Conservation (phyloP, 2,113 vertebrate genomes). For the Gadus chalcogrammus region DNA sequence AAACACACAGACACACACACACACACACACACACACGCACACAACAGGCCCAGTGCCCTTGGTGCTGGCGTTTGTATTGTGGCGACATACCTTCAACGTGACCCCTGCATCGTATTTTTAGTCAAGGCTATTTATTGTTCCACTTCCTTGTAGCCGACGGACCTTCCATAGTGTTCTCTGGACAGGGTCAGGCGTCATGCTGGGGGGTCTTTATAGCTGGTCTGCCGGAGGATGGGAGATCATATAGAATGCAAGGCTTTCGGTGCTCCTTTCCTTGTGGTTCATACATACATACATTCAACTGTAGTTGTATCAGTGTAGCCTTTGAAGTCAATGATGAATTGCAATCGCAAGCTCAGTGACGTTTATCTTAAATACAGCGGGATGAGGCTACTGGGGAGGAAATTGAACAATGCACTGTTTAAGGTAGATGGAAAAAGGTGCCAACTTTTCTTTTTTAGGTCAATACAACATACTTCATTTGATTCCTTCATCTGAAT, state of each 20-base stretch:
- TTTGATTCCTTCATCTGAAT: too few relatives aligned
- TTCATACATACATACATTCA: not conserved
- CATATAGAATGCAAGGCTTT: not conserved
- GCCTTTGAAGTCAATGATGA: too few relatives aligned
- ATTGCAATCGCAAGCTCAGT: too few relatives aligned
- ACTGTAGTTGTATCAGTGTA: too few relatives aligned
- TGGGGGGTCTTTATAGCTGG: conserved; percentile 41
- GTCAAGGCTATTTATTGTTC: conserved; percentile 47
- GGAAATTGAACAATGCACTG: too few relatives aligned
- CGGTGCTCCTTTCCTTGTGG: too few relatives aligned
- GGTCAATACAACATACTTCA: too few relatives aligned
- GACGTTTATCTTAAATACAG: too few relatives aligned
- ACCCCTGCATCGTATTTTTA: conserved; percentile 57
- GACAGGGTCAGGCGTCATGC: conserved; percentile 55
- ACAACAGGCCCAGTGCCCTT: conserved; percentile 7
- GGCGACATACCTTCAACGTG: conserved; percentile 45
- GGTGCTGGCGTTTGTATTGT: conserved; percentile 47
- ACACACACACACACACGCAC: not conserved
- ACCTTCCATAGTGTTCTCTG: conserved; percentile 41
- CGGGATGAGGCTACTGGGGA: too few relatives aligned
- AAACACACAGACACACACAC: not conserved
- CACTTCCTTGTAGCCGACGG: conserved; percentile 32
- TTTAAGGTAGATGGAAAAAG: too few relatives aligned
- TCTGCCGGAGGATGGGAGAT: conserved; percentile 36
- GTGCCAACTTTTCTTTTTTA: too few relatives aligned